Conservation (phyloP, 2,113 vertebrate species). For the human region DNA sequence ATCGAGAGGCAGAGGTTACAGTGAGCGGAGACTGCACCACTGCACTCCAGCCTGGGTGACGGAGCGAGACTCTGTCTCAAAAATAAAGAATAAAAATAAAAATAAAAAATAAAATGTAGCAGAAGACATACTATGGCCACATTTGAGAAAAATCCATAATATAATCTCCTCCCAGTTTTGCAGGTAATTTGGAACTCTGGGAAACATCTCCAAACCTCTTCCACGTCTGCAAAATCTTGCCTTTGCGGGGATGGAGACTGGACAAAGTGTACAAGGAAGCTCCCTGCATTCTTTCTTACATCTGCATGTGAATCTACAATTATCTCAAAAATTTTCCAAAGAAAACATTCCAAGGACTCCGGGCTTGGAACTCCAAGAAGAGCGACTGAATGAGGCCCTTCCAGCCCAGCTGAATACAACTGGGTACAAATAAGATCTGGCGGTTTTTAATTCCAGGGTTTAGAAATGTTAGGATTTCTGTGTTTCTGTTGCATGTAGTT, state of each 20-base stretch:
- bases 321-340: not conserved
- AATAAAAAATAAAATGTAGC: not conserved
- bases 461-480: not conserved
- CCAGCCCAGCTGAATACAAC: not conserved
- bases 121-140: not conserved
- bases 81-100: not conserved
- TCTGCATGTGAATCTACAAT: not conserved
- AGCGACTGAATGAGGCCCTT: not conserved
- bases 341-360: not conserved
- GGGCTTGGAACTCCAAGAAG: not conserved
- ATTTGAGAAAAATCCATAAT: not conserved
- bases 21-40: too few relatives aligned
- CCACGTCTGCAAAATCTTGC: not conserved
- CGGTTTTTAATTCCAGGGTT: not conserved
- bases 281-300: not conserved
- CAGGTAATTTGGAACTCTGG: not conserved
- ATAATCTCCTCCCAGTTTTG: not conserved
- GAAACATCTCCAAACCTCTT: not conserved
- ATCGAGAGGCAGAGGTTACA: too few relatives aligned
- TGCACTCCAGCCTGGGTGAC: too few relatives aligned
- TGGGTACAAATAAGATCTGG: not conserved
- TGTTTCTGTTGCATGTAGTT: not conserved
- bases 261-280: not conserved
- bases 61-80: not conserved
- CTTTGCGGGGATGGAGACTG: not conserved